phyloP scores from a whole-genome alignment of 2,888 invertebrate genomes.

The Sussaba pulchella region DNA sequence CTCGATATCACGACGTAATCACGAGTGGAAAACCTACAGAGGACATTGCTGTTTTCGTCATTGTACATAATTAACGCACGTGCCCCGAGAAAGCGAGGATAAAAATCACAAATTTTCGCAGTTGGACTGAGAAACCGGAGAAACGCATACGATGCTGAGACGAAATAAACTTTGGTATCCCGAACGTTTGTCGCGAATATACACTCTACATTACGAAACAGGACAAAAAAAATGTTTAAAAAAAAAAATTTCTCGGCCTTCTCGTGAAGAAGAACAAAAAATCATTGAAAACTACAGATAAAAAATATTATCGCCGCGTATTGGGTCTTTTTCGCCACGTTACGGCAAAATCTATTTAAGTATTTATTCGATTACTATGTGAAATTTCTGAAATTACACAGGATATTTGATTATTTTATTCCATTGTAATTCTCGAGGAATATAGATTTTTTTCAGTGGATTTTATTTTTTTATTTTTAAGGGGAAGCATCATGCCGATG shows the following conservation, averaged over 20 bases:
- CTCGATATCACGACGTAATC: constrained; percentile 11
- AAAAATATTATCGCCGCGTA: too few species aligned
- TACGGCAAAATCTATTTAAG: too few species aligned
- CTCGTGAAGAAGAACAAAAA: too few species aligned
- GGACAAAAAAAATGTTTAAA: too few species aligned
- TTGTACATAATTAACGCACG: constrained; percentile 42
- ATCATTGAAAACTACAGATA: too few species aligned
- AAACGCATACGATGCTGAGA: constrained; percentile 10
- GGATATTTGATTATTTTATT: too few species aligned
- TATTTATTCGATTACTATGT: background rate
- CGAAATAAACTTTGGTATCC: constrained; percentile 5
- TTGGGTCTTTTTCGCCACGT: too few species aligned
- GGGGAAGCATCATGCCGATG: constrained; percentile 69
- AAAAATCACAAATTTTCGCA: constrained; percentile 3
- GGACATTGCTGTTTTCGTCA: constrained; percentile 20
- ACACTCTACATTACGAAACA: background rate
- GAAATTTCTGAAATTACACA: background rate
- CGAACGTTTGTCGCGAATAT: background rate
- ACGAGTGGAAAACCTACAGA: constrained; percentile 19
- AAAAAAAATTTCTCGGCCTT: too few species aligned
- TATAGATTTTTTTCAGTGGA: background rate
- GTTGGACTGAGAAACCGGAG: background rate
- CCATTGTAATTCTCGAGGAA: too few species aligned
- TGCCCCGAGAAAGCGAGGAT: background rate
- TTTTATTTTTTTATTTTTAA: constrained; percentile 30